Conservation (phyloP, 2,888 invertebrate genomes). For the Phalera bucephala region DNA sequence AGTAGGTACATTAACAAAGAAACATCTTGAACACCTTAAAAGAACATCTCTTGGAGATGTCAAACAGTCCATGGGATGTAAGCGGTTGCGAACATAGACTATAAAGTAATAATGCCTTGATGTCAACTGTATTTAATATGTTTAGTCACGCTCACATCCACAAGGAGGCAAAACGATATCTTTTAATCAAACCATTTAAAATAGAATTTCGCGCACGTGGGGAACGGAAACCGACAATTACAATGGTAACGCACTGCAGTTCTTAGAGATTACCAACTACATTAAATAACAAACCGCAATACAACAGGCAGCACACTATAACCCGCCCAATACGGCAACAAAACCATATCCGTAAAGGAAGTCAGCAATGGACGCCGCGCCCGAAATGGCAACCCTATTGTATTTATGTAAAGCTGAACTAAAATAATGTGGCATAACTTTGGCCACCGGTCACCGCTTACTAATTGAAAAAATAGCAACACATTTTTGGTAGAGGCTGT, state of each 20-base stretch:
- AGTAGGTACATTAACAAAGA: too few relatives aligned
- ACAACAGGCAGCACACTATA: slow-evolving; percentile 38
- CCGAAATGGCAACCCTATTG: slow-evolving; percentile 49
- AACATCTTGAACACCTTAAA: too few relatives aligned
- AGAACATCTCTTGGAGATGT: too few relatives aligned
- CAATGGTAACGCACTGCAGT: slow-evolving; percentile 13
- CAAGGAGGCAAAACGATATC: too few relatives aligned
- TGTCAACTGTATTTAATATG: too few relatives aligned
- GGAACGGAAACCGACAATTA: slow-evolving; percentile 2
- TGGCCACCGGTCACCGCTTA: slow-evolving; percentile 1
- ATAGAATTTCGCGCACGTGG: neutral
- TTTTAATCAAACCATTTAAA: too few relatives aligned
- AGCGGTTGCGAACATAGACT: too few relatives aligned
- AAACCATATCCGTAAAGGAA: slow-evolving; percentile 51
- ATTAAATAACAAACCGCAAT: slow-evolving; percentile 42
- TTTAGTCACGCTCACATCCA: too few relatives aligned
- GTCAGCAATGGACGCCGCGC: slow-evolving; percentile 36
- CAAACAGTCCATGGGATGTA: too few relatives aligned
- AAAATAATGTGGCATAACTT: slow-evolving; percentile 27
- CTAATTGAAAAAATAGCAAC: neutral
- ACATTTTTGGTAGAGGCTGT: neutral
- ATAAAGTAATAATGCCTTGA: too few relatives aligned
- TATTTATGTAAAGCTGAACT: slow-evolving; percentile 40
- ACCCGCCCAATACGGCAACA: slow-evolving; percentile 28
- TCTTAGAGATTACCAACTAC: slow-evolving; percentile 13